These are phyloP conservation scores for Channallabes apus DNA, from an alignment of 2,797 vertebrate species.

Conservation along the genomic window DNA sequence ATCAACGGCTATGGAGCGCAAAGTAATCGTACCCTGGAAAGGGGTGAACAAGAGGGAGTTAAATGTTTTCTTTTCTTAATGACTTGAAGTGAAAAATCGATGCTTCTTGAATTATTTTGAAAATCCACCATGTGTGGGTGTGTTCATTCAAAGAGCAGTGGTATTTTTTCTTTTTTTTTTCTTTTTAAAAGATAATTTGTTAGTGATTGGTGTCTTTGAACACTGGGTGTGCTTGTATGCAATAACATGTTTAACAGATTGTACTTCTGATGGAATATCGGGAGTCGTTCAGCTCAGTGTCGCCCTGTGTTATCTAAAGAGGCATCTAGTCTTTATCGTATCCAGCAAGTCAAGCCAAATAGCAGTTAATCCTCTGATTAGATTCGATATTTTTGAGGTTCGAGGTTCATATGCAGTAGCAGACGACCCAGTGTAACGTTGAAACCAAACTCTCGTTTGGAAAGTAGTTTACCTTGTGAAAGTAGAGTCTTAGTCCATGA, in stretches of 20 bases:
- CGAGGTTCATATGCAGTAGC: constrained; percentile 25
- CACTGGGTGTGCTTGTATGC: constrained; percentile 41
- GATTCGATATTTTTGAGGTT: constrained; percentile 1
- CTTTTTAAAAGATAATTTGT: constrained; percentile 16
- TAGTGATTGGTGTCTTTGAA: constrained; percentile 40
- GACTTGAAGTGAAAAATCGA: constrained; percentile 39
- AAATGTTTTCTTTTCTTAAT: constrained; percentile 28
- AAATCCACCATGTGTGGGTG: constrained; percentile 36
- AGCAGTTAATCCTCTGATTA: background rate
- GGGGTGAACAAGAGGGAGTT: background rate
- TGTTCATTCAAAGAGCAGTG: constrained; percentile 42
- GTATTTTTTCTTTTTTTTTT: background rate
- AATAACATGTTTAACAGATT: constrained; percentile 23
- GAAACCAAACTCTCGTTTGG: constrained; percentile 17
- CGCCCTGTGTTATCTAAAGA: background rate
- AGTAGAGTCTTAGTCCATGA: constrained; percentile 12
- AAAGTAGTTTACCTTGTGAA: constrained; percentile 19
- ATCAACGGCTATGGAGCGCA: constrained; percentile 32
- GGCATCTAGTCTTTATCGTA: background rate
- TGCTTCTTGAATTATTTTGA: constrained; percentile 32
- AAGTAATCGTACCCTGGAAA: constrained; percentile 27
- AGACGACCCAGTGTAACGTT: background rate
- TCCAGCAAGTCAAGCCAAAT: background rate
- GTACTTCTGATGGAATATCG: constrained; percentile 14
- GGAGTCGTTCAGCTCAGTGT: constrained; percentile 13